A percentile compares a stretch with the other conserved stretches of the same genome.
Evolutionary conservation across 2,888 invertebrate genomes (phyloP).

Genomic region (Dilophus febrilis): DNA sequence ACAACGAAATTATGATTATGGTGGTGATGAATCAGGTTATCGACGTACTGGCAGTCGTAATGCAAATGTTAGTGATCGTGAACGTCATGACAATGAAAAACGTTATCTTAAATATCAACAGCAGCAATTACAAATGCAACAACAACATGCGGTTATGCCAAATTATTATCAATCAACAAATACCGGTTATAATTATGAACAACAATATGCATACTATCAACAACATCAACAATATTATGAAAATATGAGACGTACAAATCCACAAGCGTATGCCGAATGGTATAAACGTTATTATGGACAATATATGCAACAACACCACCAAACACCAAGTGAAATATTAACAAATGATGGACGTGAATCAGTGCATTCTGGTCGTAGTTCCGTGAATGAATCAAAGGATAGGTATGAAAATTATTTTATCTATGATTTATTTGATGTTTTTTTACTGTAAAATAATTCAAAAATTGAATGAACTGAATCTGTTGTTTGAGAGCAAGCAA

Average conservation of each 20-base stretch:
- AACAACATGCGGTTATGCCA: constrained; percentile 15
- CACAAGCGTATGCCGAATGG: constrained; percentile 60
- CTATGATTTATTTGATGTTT: not conserved
- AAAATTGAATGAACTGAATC: too few relatives aligned
- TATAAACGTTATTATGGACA: constrained; percentile 50
- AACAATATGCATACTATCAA: constrained; percentile 38
- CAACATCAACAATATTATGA: constrained; percentile 52
- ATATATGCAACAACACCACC: constrained; percentile 18
- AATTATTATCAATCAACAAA: constrained; percentile 14
- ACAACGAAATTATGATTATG: constrained; percentile 10
- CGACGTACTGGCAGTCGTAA: constrained; percentile 21
- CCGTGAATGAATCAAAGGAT: constrained; percentile 47
- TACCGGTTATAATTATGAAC: constrained; percentile 31
- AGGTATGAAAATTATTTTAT: constrained; percentile 31
- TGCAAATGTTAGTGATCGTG: constrained; percentile 22
- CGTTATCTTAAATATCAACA: too few relatives aligned
- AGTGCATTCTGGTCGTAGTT: constrained; percentile 70
- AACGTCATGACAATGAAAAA: constrained; percentile 19
- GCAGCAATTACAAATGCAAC: too few relatives aligned
- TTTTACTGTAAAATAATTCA: too few relatives aligned
- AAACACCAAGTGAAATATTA: constrained; percentile 15
- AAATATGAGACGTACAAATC: constrained; percentile 58
- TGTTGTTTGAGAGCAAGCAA: too few relatives aligned
- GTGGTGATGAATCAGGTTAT: constrained; percentile 8
- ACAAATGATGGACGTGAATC: constrained; percentile 49